Base-by-base conservation (phyloP, 1,140 invertebrate genomes). In the Eulimnadia texana region DNA sequence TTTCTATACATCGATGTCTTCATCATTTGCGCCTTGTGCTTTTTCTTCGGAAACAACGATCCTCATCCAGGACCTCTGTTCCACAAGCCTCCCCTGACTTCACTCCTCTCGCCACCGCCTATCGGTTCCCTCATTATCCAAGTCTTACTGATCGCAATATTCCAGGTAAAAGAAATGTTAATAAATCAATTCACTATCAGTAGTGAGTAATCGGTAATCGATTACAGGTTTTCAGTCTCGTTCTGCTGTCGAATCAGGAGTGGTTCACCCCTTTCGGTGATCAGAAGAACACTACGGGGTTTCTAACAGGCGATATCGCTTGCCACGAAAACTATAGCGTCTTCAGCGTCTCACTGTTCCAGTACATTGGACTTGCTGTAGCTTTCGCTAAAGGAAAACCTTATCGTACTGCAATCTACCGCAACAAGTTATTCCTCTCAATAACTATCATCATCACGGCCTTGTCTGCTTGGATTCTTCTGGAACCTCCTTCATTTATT, bases 301-400 rank as follows among this genome's bases (percentile, higher is more conserved):
- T 63, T 42, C 11, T 28, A 9, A 22, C 29, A 28, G 28, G 20
- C 60, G 63, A 29, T 22, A 62, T 82, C 2, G 68, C 77, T 1
- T 81, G 82, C 63, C 79, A 78, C 69, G 85, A 89, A 68, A 88
- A 88, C 72, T 88, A 86, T 59, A 80, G 85, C 0, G 77, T 95
- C 19, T 96, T 95, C 71, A 79, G 85, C 9, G 77, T 92, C 1
- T 89, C 90, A 9, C 80, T 84, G 56, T 90, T 86, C 74, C 92
- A 95, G 72, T 96, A 96, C 71, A 84, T 95, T 20, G 85, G 88
- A 24, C 77, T 94, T 64, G 91, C 90, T 0, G 78, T 90, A 59
- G 84, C 89, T 16, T 94, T 92, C 72, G 89, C 88, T 0, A 89
- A 89, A 70, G 91, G 91, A 0, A 82, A 84, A 29, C 94, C 94